These are phyloP conservation scores for Mormyrops attenuatus DNA, from an alignment of 2,797 vertebrate species.

Conservation along the genomic window DNA sequence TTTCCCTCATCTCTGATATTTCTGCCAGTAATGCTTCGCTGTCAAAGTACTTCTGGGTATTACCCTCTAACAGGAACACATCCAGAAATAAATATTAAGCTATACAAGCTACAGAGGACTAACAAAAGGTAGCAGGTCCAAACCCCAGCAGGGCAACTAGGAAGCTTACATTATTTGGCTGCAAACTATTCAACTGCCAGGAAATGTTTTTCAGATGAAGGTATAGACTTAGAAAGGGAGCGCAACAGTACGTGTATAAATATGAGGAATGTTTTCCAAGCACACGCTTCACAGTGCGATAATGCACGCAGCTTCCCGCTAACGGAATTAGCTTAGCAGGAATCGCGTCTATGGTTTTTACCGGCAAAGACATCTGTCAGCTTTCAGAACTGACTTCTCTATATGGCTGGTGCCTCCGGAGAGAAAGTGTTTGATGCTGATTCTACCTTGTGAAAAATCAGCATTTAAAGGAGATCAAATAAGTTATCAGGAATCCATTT, in stretches of 20 bases:
- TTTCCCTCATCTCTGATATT: background rate
- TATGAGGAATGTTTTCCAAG: background rate
- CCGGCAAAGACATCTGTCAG: background rate
- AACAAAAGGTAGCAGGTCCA: background rate
- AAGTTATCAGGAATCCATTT: background rate
- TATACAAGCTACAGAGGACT: background rate
- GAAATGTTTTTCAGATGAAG: background rate
- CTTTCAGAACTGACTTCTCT: background rate
- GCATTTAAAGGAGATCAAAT: background rate
- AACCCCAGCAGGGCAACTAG: background rate
- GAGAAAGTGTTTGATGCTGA: background rate
- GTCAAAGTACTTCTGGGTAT: background rate
- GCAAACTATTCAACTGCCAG: constrained; percentile 4
- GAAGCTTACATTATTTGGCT: constrained; percentile 1
- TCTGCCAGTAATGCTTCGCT: background rate
- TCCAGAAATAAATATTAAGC: background rate
- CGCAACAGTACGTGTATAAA: background rate
- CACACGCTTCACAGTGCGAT: background rate
- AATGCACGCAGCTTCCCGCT: background rate
- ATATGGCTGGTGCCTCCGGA: background rate
- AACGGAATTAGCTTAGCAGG: background rate
- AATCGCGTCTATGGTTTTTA: background rate
- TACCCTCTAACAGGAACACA: background rate
- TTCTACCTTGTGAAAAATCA: background rate
- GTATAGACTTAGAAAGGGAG: background rate